phyloP scores from a whole-genome alignment of 2,888 invertebrate genomes.

The Gari tellinella region DNA sequence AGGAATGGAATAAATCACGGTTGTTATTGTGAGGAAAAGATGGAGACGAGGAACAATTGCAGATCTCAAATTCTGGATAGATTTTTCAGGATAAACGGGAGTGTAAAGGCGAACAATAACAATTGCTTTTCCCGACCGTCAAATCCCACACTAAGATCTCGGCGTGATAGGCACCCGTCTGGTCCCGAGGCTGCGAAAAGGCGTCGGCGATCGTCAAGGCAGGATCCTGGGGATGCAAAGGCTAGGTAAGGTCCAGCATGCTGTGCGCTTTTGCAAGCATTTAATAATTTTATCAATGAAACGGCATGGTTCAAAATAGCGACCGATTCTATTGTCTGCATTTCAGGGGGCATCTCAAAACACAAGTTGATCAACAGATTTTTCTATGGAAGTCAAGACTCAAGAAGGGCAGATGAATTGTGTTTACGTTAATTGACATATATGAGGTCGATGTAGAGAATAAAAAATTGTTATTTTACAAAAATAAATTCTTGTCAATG shows the following conservation, averaged over 20 bases:
- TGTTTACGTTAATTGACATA: too few species aligned
- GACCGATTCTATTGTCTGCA: constrained; percentile 52
- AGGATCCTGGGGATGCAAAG: constrained; percentile 66
- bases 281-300: neutral
- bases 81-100: constrained; percentile 69
- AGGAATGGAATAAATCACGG: constrained; percentile 78
- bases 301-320: constrained; percentile 17
- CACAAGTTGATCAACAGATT: too few species aligned
- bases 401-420: too few species aligned
- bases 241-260: constrained; percentile 58
- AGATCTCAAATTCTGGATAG: constrained; percentile 67
- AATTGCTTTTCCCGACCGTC: constrained; percentile 77
- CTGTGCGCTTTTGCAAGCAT: too few species aligned
- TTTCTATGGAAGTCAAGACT: too few species aligned
- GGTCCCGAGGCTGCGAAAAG: constrained; percentile 65
- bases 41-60: constrained; percentile 65
- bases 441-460: too few species aligned
- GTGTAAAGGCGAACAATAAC: constrained; percentile 65
- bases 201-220: constrained; percentile 70
- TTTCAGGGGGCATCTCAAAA: constrained; percentile 56
- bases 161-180: constrained; percentile 69
- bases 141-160: constrained; percentile 77
- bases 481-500: too few species aligned
- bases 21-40: constrained; percentile 72
- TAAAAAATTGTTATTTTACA: too few species aligned